These are phyloP conservation scores for Heloderma charlesbogerti DNA, from an alignment of 2,113 vertebrate species.

Conservation along the genomic window DNA sequence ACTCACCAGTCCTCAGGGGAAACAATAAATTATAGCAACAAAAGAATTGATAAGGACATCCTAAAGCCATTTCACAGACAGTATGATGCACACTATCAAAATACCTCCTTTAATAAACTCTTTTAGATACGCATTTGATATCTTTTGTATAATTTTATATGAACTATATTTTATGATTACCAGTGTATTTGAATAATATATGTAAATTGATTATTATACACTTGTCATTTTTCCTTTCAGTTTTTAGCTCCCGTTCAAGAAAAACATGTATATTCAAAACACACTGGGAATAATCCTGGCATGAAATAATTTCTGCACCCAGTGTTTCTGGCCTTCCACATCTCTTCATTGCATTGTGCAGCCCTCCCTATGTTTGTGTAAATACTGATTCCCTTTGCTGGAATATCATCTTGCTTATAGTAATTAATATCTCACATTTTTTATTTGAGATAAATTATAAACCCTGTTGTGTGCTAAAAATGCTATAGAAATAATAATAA, in stretches of 20 bases:
- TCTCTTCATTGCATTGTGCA: too few relatives aligned
- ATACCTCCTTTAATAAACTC: background rate
- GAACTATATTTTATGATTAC: too few relatives aligned
- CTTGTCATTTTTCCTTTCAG: too few relatives aligned
- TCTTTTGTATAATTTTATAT: background rate
- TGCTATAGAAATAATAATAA: background rate
- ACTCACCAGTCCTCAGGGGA: too few relatives aligned
- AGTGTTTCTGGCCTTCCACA: too few relatives aligned
- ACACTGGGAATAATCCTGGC: background rate
- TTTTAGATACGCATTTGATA: background rate
- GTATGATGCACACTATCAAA: background rate
- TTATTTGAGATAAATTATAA: background rate
- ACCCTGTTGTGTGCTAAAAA: background rate
- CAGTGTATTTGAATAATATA: too few relatives aligned
- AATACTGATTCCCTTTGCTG: too few relatives aligned
- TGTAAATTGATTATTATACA: too few relatives aligned
- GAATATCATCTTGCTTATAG: background rate
- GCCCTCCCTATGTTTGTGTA: too few relatives aligned
- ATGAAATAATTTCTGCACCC: background rate
- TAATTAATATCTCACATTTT: background rate
- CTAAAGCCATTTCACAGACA: background rate
- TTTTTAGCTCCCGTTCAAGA: too few relatives aligned
- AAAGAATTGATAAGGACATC: background rate
- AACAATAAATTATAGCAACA: background rate
- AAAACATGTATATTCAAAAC: background rate